Percentiles rank a stretch among this genome's conserved stretches.
Evolutionary conservation across 2,113 vertebrate species (phyloP).

Genomic region (Choloepus hoffmanni): DNA sequence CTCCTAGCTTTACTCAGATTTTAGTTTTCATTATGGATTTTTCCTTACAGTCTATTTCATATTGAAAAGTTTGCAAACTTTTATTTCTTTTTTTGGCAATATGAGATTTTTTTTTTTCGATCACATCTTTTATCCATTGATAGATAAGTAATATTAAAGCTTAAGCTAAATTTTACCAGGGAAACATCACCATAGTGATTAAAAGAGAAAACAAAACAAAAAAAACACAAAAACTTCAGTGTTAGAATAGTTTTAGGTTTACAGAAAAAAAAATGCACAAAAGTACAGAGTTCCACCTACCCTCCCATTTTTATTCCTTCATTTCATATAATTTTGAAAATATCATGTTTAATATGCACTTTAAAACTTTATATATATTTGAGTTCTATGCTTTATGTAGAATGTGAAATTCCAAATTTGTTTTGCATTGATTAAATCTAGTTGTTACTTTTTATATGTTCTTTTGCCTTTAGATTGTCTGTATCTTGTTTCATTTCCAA

Average conservation of each 20-base stretch:
- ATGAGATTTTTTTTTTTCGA: background rate
- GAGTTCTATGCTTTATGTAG: constrained; percentile 56
- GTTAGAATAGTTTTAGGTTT: too few species aligned
- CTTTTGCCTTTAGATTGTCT: constrained; percentile 48
- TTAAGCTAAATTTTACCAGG: constrained; percentile 26
- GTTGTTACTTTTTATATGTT: constrained; percentile 55
- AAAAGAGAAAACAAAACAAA: background rate
- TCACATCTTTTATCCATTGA: constrained; percentile 25
- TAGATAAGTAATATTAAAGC: constrained; percentile 52
- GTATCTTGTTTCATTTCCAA: constrained; percentile 43
- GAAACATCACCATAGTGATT: constrained; percentile 41
- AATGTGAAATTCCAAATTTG: constrained; percentile 45
- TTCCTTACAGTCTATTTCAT: constrained; percentile 17
- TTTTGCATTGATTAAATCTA: constrained; percentile 52
- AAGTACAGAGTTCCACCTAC: too few species aligned
- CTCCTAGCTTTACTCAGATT: background rate
- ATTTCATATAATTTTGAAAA: constrained; percentile 53
- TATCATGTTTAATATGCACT: background rate
- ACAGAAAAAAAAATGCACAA: too few species aligned
- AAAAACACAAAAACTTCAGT: too few species aligned
- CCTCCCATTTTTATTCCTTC: background rate
- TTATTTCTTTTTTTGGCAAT: constrained; percentile 49
- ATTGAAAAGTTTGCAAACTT: constrained; percentile 39
- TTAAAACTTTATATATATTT: constrained; percentile 33
- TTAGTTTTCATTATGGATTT: constrained; percentile 53